A percentile compares a stretch with the other conserved stretches of the same genome.
These are phyloP conservation scores for Zygogramma bicolorata DNA, from an alignment of 2,888 invertebrate species.

Conservation along the genomic window DNA sequence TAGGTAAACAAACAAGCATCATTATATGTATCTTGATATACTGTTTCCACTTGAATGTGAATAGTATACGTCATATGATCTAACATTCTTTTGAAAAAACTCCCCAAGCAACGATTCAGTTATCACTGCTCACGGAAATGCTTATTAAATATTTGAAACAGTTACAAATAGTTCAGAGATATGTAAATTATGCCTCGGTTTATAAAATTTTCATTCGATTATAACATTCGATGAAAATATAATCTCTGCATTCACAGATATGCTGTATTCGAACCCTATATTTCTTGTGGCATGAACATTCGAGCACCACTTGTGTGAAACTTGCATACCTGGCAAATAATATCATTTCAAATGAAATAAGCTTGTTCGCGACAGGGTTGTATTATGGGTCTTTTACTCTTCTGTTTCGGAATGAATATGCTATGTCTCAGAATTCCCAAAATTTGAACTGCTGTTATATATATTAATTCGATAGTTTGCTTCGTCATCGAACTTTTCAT, in stretches of 20 bases:
- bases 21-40: no score
- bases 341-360: slow-evolving; percentile 41
- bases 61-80: no score
- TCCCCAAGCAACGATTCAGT: no score
- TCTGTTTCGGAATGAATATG: not conserved
- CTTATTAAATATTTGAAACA: not conserved
- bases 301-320: slow-evolving; percentile 46
- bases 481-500: no score
- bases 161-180: not conserved
- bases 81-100: no score
- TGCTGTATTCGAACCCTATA: slow-evolving; percentile 28
- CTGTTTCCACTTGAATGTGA: no score
- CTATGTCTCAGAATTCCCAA: no score
- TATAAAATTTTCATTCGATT: not conserved
- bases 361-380: slow-evolving; percentile 28
- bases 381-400: slow-evolving; percentile 1
- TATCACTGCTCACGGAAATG: no score
- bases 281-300: slow-evolving; percentile 44
- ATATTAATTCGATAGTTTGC: no score
- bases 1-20: no score
- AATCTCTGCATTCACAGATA: slow-evolving; percentile 1
- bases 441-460: no score
- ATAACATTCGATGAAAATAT: not conserved
- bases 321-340: slow-evolving; percentile 46
- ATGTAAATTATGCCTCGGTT: not conserved